Percentiles rank a stretch among this genome's conserved stretches.
These are phyloP conservation scores for Tetranychus piercei DNA, from an alignment of 2,888 invertebrate genomes.

Conservation along the genomic window DNA sequence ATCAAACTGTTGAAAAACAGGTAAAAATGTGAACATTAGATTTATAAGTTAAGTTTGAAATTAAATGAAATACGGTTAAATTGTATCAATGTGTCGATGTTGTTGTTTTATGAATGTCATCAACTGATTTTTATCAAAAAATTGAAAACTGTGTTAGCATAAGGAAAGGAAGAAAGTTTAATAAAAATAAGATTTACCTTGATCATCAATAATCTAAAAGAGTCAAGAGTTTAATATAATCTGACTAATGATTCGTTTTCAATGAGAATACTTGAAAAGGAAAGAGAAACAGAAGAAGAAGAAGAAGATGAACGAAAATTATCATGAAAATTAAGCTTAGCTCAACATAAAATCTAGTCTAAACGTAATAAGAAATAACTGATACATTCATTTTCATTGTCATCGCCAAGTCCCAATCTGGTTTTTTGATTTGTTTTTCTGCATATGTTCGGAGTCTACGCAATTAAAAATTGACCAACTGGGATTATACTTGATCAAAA, in stretches of 20 bases:
- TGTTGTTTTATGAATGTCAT: no score
- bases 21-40: no score
- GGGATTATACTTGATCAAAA: background rate
- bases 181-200: background rate
- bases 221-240: background rate
- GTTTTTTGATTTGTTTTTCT: background rate
- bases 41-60: no score
- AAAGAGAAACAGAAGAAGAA: background rate
- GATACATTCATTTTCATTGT: background rate
- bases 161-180: no score
- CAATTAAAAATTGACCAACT: background rate
- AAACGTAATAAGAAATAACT: background rate
- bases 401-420: background rate
- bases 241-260: background rate
- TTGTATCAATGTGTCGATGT: no score
- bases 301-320: no score
- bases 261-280: background rate
- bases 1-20: no score
- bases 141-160: no score
- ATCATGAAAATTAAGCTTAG: background rate
- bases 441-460: background rate
- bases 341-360: background rate
- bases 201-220: background rate
- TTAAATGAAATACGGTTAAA: no score
- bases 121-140: no score